Evolutionary conservation across 1,140 invertebrate genomes (phyloP), one percentile per base, ranked within the genome.

Genomic region (Leucophenga varia): DNA sequence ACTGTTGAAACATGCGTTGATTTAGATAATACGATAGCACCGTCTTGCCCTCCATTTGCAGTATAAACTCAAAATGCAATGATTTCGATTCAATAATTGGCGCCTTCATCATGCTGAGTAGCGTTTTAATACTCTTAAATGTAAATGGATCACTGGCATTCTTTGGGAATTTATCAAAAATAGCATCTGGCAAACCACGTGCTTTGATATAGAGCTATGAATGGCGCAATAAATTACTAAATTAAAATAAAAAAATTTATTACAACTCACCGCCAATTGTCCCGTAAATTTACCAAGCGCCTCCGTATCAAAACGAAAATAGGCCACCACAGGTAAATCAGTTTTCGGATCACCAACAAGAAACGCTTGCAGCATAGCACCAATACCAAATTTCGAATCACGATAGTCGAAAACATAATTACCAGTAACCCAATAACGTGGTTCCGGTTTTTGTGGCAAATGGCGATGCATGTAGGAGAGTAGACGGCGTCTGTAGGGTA

Each of bases 401-500:
- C 81, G 78, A 59, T 82, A 84, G 55, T 86, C 84, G 45, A 84
- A 76, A 37, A 86, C 65, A 54, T 85, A 84, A 61, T 85, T 84
- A 17, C 84, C 84, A 5, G 84, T 84, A 12, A 81, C 74, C 72
- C 82, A 80, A 39, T 79, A 77, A 30, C 79, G 60, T 13, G 76
- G 67, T 47, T 59, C 71, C 0, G 74, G 59, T 12, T 80, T 77
- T 54, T 73, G 74, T 13, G 72, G 75, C 37, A 84, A 68, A 53
- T 83, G 77, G 25, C 81, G 77, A 30, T 78, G 76, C 60, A 86
- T 78, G 49, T 84, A 82, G n/a, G 79, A 77, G 1, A 82, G 78
- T n/a, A 82, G 70, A 43, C 77, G 76, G n/a, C 79, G 68, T 60
- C 71, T 83, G 79, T 14, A 22, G 77, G 51, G 45, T 35, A 10